Evolutionary conservation across 1,140 invertebrate genomes (phyloP), one percentile per base, ranked within the genome.

Genomic region (Dendroctonus valens): DNA sequence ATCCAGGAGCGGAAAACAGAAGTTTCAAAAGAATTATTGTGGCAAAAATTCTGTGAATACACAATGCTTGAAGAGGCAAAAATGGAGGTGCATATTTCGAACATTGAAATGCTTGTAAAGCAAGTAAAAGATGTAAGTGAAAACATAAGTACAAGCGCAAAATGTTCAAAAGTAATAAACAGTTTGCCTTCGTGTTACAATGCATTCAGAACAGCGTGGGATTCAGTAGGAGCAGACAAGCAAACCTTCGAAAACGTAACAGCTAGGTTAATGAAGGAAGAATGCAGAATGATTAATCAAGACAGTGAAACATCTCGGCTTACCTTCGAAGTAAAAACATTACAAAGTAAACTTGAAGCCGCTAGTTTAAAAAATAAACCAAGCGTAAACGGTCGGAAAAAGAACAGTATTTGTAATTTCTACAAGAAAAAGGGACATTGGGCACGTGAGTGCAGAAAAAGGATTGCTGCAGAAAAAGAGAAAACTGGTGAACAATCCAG

Each of bases 131-230:
- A n/a, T n/a, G n/a, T n/a, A 39, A 62, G 69, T 59, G 72, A 73
- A 62, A 49, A 5, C 14, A 59, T 59, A 7, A 49, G 49, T 39
- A 44, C 6, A 11, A 59, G 67, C 60, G 44, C 52, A 41, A 71
- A 46, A 49, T 66, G 61, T 68, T 52, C 72, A 58, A 50, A 76
- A 75, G 64, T 63, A 73, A 64, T 71, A 78, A 73, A 68, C 70
- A 11, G 75, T 74, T 51, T 78, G 74, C 53, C 71, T 77, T 41
- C 79, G 78, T 44, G 78, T 80, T 70, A 76, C 80, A 69, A 68
- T 65, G 63, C 67, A 62, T 74, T 74, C 46, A 15, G 62, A 15
- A 65, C 57, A 6, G 62, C 74, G 11, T 73, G 73, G 66, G 70
- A 72, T 11, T 70, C 69, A 7, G 67, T 66, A 48, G 65, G 59